Base-by-base conservation (phyloP, 2,888 invertebrate species). In the Aleiodes leptofemur region DNA sequence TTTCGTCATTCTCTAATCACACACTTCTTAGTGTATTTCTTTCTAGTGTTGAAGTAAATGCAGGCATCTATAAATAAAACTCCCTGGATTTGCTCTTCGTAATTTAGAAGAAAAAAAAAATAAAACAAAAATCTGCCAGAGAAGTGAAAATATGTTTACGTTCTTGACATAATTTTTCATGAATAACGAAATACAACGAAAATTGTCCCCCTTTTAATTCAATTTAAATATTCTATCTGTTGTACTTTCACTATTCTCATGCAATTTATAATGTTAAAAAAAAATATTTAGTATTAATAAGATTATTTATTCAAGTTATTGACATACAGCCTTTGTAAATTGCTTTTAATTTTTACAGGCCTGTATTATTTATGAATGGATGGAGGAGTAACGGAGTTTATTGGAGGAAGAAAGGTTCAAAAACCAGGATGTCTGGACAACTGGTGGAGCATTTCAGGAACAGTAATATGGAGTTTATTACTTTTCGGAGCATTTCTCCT, bases 401-500 rank as follows among this genome's bases (percentile, higher is more conserved):
- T 83, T 78, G 86, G 85, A 83, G 88, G 83, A 84, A 85, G 86
- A 85, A 78, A 86, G 82, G 81, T 84, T 81, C 80, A 82, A 83
- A 82, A 81, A 82, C 79, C 87, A 84, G 86, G 85, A 85, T 80
- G 83, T 85, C 80, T 87, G 82, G 85, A 86, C 83, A 83, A 83
- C 86, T 89, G 88, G 88, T 84, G 85, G 86, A 80, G 84, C 84
- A 83, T 85, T 72, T 84, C 85, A 66, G 82, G 83, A 43, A 84
- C 86, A 74, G 85, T 82, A n/a, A 78, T 82, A 34, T 88, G 88
- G 88, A 86, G 86, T 76, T 79, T 89, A 69, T 84, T 93, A 82
- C 92, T 93, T 86, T 90, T 93, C 85, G 92, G 94, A 82, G 94
- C 95, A 74, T 91, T 95, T 73, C 91, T 94, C 76, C 93, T 94